Conservation (phyloP, 2,113 vertebrate species). For the Cariama cristata region DNA sequence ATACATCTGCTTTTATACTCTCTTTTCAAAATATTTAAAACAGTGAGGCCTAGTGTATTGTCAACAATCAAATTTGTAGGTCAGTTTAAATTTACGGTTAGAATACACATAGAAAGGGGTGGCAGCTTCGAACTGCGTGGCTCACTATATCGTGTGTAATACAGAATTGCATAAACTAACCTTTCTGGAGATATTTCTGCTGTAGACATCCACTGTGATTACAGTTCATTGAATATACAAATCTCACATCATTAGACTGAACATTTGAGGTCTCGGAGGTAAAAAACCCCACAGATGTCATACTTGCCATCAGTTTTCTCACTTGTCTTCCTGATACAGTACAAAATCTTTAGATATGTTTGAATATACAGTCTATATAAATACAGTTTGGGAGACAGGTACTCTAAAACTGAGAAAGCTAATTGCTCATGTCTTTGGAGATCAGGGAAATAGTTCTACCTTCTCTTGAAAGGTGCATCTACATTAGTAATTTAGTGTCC, state of each 20-base stretch:
- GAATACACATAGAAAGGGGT: not conserved
- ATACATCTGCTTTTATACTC: not conserved
- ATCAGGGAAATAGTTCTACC: not conserved
- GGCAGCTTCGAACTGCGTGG: not conserved
- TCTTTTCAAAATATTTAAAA: not conserved
- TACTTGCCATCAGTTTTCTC: not conserved
- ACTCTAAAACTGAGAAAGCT: not conserved
- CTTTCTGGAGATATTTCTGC: not conserved
- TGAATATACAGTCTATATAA: not conserved
- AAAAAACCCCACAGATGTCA: rapidly evolving
- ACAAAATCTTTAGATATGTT: not conserved
- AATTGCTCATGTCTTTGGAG: not conserved
- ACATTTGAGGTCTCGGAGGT: not conserved
- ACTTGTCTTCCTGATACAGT: not conserved
- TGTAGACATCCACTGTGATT: not conserved
- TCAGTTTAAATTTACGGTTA: not conserved
- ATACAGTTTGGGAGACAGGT: not conserved
- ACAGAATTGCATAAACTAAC: not conserved
- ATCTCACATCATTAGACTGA: not conserved
- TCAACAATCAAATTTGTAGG: not conserved
- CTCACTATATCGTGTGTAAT: not conserved
- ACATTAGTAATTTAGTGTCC: not conserved
- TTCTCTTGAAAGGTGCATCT: not conserved
- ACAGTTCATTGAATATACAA: not conserved
- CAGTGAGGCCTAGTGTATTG: not conserved